A percentile compares a stretch with the other conserved stretches of the same genome.
Evolutionary conservation across 2,113 vertebrate genomes (phyloP).

Genomic region (Pithys albifrons): DNA sequence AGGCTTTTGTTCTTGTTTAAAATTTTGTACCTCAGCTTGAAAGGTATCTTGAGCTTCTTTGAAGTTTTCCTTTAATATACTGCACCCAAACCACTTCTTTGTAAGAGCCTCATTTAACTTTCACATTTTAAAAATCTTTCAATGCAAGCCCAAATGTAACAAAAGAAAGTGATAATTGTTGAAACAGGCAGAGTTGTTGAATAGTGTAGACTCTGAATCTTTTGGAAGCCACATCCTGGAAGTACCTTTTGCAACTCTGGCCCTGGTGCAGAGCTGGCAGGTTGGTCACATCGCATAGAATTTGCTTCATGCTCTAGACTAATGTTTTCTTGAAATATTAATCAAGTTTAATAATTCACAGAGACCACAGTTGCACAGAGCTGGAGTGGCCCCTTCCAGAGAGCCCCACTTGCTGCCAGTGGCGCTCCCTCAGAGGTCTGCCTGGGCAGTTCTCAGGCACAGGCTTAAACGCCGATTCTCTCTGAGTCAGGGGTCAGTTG

Average conservation of each 20-base stretch:
- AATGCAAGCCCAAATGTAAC: constrained; percentile 34
- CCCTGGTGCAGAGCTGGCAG: not conserved
- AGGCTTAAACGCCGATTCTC: not conserved
- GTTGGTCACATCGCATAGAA: not conserved
- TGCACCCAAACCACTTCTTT: constrained; percentile 59
- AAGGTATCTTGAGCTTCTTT: constrained; percentile 65
- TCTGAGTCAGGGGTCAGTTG: not conserved
- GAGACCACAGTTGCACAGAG: not conserved
- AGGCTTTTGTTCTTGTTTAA: constrained; percentile 65
- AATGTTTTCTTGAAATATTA: constrained; percentile 47
- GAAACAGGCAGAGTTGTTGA: constrained; percentile 5
- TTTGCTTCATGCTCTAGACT: constrained; percentile 23
- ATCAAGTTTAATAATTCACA: constrained; percentile 51
- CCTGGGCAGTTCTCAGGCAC: rapidly evolving
- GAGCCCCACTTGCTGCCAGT: not conserved
- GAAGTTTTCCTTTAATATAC: constrained; percentile 62
- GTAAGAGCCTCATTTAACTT: constrained; percentile 63
- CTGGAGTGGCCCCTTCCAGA: not conserved
- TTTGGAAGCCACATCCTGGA: not conserved
- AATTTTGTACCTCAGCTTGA: constrained; percentile 59
- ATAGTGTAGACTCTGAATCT: not conserved
- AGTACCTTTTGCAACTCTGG: not conserved
- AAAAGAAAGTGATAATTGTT: constrained; percentile 43
- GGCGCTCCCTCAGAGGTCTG: not conserved
- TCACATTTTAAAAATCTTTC: constrained; percentile 60